Evolutionary conservation across 2,797 vertebrate species (phyloP), one percentile per base, ranked within the genome.

Genomic region (Girardinus metallicus): DNA sequence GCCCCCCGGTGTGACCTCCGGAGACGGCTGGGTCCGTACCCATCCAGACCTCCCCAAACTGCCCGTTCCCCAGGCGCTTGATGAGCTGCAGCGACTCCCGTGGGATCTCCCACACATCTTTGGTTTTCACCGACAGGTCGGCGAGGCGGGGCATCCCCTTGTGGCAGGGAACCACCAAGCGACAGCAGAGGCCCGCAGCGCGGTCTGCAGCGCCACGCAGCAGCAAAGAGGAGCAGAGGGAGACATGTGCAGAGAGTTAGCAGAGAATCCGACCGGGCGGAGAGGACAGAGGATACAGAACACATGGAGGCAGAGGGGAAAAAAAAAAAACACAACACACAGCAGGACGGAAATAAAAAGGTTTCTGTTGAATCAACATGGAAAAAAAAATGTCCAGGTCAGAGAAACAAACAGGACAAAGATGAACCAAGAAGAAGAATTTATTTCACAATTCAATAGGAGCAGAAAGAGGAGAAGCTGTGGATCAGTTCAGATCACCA

Each of bases 21-120:
- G 82, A 90, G 95, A 93, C 85, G 91, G 92, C 91, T 90, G 91
- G 94, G 91, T 94, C 95, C 98, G 92, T 99, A 99, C 98, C 98
- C 97, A 99, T 99, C 98, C 98, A 99, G 95, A 99, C 98, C 97
- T 99, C 98, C 97, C 98, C 98, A 96, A 99, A 99, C 96, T 99
- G 98, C 96, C 98, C 98, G 89, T 99, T 98, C 93, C 98, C 98
- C 85, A 99, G 97, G 92, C 97, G 97, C 96, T 98, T 98, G 96
- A 99, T 97, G 93, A 99, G 97, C 95, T 98, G 97, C 93, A 99
- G 96, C 70, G 97, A 98, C 95, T 99, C 97, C 94, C 98, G 96
- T 81, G 97, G 97, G 92, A 99, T 99, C 96, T 99, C 98, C 98
- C 98, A 99, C 95, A 99, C 97, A 91, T 99, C 98, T 97, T 98